Conservation (phyloP, 2,888 invertebrate species). For the Drosophila meridiana region DNA sequence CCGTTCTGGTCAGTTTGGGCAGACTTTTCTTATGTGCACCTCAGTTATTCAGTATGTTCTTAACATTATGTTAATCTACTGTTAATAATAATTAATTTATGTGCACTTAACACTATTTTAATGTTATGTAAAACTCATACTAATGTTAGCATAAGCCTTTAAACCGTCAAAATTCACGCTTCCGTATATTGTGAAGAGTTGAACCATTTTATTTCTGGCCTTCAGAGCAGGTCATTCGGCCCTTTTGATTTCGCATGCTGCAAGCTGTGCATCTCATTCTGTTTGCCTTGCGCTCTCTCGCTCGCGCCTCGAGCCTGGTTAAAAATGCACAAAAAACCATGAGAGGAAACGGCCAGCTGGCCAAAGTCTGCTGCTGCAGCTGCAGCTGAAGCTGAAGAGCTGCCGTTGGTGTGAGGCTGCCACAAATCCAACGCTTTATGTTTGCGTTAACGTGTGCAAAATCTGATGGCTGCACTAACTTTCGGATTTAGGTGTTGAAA, state of each 20-base stretch:
- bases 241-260: slow-evolving; percentile 39
- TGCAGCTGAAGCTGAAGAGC: not conserved
- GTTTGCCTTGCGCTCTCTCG: slow-evolving; percentile 3
- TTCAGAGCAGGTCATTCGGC: not conserved
- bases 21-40: too few relatives aligned
- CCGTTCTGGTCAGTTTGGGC: too few relatives aligned
- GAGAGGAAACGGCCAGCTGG: slow-evolving; percentile 32
- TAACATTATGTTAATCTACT: not conserved
- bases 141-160: not conserved
- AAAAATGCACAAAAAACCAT: slow-evolving; percentile 36
- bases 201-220: not conserved
- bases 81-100: not conserved
- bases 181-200: not conserved
- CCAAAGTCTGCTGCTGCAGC: not conserved
- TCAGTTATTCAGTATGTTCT: too few relatives aligned
- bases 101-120: not conserved
- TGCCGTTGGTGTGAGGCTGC: slow-evolving; percentile 23
- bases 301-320: slow-evolving; percentile 19
- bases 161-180: slow-evolving; percentile 1
- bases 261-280: slow-evolving; percentile 34
- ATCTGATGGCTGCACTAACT: slow-evolving; percentile 78
- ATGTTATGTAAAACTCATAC: not conserved
- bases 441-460: slow-evolving; percentile 78
- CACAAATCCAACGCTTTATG: slow-evolving; percentile 76
- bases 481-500: slow-evolving; percentile 81